A percentile compares a stretch with the other conserved stretches of the same genome.
phyloP scores from a whole-genome alignment of 2,113 vertebrate genomes.

The Gymnorhina tibicen region DNA sequence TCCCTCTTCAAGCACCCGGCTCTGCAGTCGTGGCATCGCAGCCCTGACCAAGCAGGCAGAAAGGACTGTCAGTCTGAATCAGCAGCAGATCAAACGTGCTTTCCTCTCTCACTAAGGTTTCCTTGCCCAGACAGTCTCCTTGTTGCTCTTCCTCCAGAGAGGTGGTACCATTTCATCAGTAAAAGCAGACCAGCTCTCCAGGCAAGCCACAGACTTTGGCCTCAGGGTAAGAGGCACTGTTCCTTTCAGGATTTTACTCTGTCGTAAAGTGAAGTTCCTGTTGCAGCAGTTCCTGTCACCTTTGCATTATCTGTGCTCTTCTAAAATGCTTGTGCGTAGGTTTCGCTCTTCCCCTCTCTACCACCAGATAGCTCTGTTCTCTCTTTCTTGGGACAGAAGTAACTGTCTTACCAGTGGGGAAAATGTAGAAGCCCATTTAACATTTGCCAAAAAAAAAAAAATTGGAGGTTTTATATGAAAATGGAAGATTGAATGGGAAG shows the following conservation, averaged over 20 bases:
- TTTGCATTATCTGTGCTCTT: neutral
- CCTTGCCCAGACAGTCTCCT: neutral
- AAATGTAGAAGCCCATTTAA: neutral
- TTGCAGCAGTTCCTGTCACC: neutral
- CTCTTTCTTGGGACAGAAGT: neutral
- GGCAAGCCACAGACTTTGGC: neutral
- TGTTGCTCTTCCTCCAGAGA: neutral
- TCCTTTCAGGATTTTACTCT: neutral
- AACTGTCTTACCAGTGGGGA: neutral
- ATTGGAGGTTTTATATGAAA: neutral
- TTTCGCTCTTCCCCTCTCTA: neutral
- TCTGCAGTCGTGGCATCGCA: neutral
- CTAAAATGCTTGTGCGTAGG: neutral
- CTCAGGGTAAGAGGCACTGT: neutral
- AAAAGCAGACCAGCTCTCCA: neutral
- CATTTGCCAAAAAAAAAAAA: neutral
- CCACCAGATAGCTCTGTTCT: slow-evolving; percentile 32
- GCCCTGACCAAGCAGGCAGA: neutral
- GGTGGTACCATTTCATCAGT: neutral
- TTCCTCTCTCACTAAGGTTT: neutral
- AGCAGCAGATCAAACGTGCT: neutral
- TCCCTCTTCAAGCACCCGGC: neutral
- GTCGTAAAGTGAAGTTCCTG: neutral
- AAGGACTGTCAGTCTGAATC: neutral
- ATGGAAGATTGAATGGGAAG: neutral